These are phyloP conservation scores for Epinephelus cyanopodus DNA, from an alignment of 2,113 vertebrate species.

Conservation along the genomic window DNA sequence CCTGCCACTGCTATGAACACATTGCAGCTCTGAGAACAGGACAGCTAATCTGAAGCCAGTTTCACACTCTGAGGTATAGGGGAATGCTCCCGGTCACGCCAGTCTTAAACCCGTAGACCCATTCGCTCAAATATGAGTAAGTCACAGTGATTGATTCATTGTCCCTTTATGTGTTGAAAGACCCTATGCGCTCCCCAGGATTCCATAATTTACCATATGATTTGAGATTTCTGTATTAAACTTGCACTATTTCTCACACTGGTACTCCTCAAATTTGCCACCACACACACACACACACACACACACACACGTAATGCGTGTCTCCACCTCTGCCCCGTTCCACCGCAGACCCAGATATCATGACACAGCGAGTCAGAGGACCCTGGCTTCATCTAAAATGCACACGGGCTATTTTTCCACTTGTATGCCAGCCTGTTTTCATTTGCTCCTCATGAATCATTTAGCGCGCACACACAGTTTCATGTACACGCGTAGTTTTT, in stretches of 20 bases:
- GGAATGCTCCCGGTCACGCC: constrained; percentile 27
- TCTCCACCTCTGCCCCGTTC: constrained; percentile 31
- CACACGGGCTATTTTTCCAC: constrained; percentile 73
- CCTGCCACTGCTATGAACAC: constrained; percentile 57
- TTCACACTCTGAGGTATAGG: constrained; percentile 46
- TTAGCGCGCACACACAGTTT: constrained; percentile 73
- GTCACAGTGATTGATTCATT: constrained; percentile 10
- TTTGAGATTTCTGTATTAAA: not conserved
- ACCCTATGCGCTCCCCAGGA: not conserved
- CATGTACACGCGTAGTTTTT: constrained; percentile 57
- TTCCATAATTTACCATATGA: not conserved
- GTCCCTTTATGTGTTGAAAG: not conserved
- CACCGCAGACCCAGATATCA: constrained; percentile 62
- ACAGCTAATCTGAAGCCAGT: constrained; percentile 65
- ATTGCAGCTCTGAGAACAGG: constrained; percentile 68
- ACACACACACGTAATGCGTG: not conserved
- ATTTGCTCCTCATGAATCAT: constrained; percentile 80
- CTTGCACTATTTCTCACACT: not conserved
- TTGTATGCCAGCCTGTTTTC: constrained; percentile 72
- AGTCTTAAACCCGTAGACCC: constrained; percentile 20
- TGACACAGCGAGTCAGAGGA: constrained; percentile 66
- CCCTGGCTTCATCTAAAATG: constrained; percentile 76
- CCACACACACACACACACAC: no score
- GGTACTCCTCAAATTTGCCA: not conserved
- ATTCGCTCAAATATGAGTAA: not conserved